Evolutionary conservation across 2,888 invertebrate genomes (phyloP), one percentile per base, ranked within the genome.

Genomic region (Chromoteleia sp.): DNA sequence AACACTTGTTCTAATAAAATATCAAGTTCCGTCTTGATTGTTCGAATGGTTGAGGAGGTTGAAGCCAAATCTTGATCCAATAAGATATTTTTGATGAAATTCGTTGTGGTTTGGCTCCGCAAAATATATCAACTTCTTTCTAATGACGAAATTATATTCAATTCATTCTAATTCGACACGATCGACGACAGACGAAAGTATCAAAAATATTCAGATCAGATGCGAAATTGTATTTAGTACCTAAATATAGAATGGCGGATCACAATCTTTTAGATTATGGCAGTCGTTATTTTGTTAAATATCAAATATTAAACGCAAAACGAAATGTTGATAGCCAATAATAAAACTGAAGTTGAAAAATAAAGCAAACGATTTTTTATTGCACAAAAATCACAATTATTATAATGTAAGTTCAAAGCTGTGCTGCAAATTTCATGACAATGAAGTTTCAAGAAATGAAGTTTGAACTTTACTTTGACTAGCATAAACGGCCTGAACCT

Each of bases 401-500:
- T 33, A n/a, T n/a, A 68, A 43, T 14, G 12, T 54, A 68, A 43
- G 68, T 39, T 61, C 45, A 61, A 70, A 33, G 48, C 15, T 17
- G 48, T 56, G 30, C 36, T 43, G 36, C 25, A 19, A 74, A 61
- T 59, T 61, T 61, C n/a, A 43, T 21, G 2, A 56, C 17, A 30
- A 21, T 14, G 8, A 25, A 29, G 19, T 39, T 19, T 50, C 10
- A 6, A 41, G 6, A 56, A 52, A 39, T 45, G 25, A 63, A 74
- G 15, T 68, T 79, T 52, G 63, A 80, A 75, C 61, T 63, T 70
- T 63, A 63, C 70, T 58, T 71, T 81, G 80, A 81, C 80, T 81
- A 81, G 80, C 75, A 81, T 75, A 81, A 70, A 75, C 70, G 71
- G 68, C 80, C 45, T 74, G 52, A 71, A 75, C 70, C 75, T 70